Evolutionary conservation across 2,888 invertebrate species (phyloP), one percentile per base, ranked within the genome.

Genomic region (Lasioglossum malachurum): DNA sequence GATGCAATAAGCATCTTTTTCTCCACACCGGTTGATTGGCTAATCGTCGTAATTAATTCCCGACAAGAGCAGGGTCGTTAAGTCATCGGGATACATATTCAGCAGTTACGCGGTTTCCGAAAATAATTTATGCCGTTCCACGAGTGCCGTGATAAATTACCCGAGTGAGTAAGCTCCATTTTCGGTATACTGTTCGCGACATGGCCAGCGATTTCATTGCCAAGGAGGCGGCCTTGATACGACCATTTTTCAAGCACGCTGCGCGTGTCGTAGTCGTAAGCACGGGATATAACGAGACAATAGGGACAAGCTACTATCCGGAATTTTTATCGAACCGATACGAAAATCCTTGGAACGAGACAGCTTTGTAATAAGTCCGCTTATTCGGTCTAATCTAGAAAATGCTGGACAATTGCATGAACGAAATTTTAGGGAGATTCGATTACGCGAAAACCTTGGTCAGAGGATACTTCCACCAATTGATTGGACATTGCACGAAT

Each of bases 211-310:
- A 71, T 75, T 83, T 83, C 83, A 80, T 73, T 83, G 83, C 80
- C 83, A 80, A 80, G 83, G 67, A n/a, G 27, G 35, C 35, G 76
- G 76, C 80, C 83, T 83, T 76, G 83, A 19, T 16, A 16, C 23
- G 73, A 77, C 72, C 83, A 80, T 83, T 80, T 80, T 73, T 83
- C 83, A 83, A 80, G n/a, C 75, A 46, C 71, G n/a, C 46, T 23
- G 27, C 38, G n/a, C 31, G 23, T 69, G 38, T 49, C 57, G 35
- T n/a, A 57, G 19, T 44, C 67, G 73, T 67, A 14, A 31, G 74
- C 44, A 10, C 31, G 14, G 35, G 7, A 69, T 46, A 57, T 60
- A 57, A 46, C 31, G 19, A 53, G 16, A 72, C 71, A 75, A 72
- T 49, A n/a, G 72, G 53, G 38, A 72, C 71, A 31, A 53, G 14